phyloP scores from a whole-genome alignment of 2,113 vertebrate genomes.

The Sinocyclocheilus grahami region DNA sequence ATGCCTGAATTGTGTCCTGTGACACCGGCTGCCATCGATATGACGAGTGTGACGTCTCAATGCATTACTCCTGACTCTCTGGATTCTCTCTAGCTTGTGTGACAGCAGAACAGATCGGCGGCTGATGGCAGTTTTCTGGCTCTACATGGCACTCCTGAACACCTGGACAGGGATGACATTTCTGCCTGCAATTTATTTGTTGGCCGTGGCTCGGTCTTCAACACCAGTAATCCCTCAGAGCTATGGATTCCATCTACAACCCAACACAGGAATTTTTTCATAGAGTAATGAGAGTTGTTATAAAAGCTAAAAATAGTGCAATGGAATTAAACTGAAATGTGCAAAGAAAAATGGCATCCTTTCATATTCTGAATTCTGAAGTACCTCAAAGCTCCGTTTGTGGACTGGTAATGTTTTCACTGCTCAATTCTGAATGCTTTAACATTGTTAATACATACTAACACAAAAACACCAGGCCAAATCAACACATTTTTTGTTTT shows the following conservation, averaged over 20 bases:
- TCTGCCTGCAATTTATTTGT: conserved; percentile 32
- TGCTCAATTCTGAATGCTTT: background rate
- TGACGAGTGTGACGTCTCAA: conserved; percentile 38
- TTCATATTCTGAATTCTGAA: background rate
- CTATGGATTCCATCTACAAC: conserved; percentile 5
- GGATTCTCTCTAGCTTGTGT: conserved; percentile 20
- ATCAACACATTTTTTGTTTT: background rate
- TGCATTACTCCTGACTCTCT: conserved; percentile 34
- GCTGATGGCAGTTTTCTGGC: conserved; percentile 33
- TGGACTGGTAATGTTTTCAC: background rate
- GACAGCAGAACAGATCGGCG: conserved; percentile 31
- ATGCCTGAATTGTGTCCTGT: conserved; percentile 2
- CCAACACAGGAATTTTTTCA: background rate
- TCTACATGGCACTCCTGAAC: conserved; percentile 16
- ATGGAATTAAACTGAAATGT: background rate
- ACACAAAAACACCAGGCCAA: background rate
- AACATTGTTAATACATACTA: background rate
- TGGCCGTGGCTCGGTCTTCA: conserved; percentile 11
- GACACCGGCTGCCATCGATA: background rate
- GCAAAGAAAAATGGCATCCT: background rate
- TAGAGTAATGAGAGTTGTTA: background rate
- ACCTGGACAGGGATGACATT: conserved; percentile 41
- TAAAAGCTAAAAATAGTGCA: background rate
- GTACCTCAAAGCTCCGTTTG: background rate
- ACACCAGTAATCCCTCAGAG: background rate